Evolutionary conservation across 2,113 vertebrate species (phyloP), one percentile per base, ranked within the genome.

Genomic region (Columbina picui): DNA sequence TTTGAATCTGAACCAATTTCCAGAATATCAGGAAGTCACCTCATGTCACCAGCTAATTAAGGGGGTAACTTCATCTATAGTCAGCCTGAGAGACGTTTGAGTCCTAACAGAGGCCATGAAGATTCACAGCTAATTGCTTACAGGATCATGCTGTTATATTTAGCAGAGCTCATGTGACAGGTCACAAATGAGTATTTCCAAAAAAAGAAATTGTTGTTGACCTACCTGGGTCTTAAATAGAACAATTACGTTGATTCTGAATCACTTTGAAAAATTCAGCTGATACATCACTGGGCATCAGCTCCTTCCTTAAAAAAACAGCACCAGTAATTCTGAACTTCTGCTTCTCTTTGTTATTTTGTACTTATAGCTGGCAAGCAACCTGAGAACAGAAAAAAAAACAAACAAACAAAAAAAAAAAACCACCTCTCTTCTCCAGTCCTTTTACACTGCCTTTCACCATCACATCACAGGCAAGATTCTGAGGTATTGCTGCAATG

Each of bases 51-150:
- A 89, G 30, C 7, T 90, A 85, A 92, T 94, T 90, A 90, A 86
- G 59, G 21, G 36, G n/a, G 5, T 52, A 92, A 64, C n/a, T 84
- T 75, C 60, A 55, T 47, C 69, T 38, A 25, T 65, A 53, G 49
- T 67, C 80, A 94, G 36, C 32, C 76, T 70, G 34, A 76, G 63
- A 95, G 18, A 43, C 32, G 12, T 18, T 26, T 36, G 32, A 81
- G 41, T 52, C 50, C 50, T 83, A 79, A 79, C 2, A 67, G 32
- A 69, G 27, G 50, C 70, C 69, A 4, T 13, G 67, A 77, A 84
- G 26, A 84, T 77, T 84, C 71, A 77, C 41, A 77, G 22, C 12
- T 90, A 84, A 89, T 93, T 93, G 34, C 50, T 92, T 90, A 56
- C 55, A 86, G 29, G 29, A 88, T 67, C 12, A 2, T 79, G 25